Conservation (phyloP, 2,797 vertebrate genomes). For the Microctenopoma lineatum region DNA sequence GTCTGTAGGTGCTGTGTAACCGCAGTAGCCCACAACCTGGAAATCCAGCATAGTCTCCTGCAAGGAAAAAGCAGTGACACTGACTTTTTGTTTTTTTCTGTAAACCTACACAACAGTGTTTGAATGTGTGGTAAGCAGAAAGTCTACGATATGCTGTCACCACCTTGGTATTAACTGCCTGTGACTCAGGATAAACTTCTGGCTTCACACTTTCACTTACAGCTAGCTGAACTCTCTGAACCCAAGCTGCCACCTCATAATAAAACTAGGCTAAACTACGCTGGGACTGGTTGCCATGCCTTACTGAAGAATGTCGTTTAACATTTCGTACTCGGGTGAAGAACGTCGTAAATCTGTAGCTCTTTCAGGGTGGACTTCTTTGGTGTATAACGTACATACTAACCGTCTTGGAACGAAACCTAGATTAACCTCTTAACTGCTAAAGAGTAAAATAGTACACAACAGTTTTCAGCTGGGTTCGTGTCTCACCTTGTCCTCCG, state of each 20-base stretch:
- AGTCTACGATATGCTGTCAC: background rate
- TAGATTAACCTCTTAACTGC: background rate
- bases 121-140: background rate
- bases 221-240: background rate
- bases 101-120: background rate
- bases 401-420: background rate
- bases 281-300: background rate
- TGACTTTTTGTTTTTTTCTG: background rate
- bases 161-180: background rate
- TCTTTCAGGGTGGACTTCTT: background rate
- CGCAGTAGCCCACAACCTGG: conserved; percentile 96
- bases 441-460: background rate
- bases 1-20: conserved; percentile 97
- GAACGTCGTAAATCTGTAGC: background rate
- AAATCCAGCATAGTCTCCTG: conserved; percentile 98
- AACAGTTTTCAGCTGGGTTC: background rate
- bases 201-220: background rate
- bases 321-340: background rate
- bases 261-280: background rate
- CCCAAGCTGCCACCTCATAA: background rate
- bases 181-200: background rate
- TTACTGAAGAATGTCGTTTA: background rate
- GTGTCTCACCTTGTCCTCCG: conserved; percentile 91
- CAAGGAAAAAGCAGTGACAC: conserved; percentile 4
- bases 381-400: background rate